Evolutionary conservation across 2,888 invertebrate species (phyloP).

Genomic region (Calameuta pallipes): DNA sequence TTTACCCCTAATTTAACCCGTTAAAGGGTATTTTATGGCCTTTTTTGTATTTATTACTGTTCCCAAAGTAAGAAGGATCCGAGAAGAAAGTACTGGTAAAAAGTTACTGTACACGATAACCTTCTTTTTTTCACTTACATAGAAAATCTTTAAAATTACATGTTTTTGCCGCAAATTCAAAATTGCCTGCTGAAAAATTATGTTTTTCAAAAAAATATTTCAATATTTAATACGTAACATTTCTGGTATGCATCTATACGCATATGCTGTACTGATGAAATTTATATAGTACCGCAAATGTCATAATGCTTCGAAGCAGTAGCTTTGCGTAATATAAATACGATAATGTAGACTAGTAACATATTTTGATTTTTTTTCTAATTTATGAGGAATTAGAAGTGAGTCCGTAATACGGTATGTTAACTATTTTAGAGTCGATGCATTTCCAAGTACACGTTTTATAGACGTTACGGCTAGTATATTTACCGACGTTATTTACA

Average conservation of each 20-base stretch:
- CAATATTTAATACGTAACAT: not conserved
- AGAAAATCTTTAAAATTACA: not conserved
- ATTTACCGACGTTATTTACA: not conserved
- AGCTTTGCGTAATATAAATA: not conserved
- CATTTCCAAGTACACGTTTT: too few species aligned
- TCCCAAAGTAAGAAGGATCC: not conserved
- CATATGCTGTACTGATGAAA: too few species aligned
- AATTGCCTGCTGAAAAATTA: not conserved
- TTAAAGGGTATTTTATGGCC: slow-evolving; percentile 50
- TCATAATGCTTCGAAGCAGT: not conserved
- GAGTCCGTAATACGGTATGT: not conserved
- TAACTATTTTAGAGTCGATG: not conserved
- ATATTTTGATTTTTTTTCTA: not conserved
- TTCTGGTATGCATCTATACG: not conserved
- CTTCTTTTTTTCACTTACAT: not conserved
- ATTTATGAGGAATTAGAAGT: not conserved
- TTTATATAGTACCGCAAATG: not conserved
- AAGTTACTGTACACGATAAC: not conserved
- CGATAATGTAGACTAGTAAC: not conserved
- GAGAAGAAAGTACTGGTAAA: not conserved
- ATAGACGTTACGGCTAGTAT: not conserved
- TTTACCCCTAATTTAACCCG: slow-evolving; percentile 49
- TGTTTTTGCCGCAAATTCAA: not conserved
- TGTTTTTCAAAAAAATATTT: not conserved
- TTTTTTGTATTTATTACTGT: not conserved